Percentiles rank a stretch among this genome's conserved stretches.
These are phyloP conservation scores for Eupithecia abbreviata DNA, from an alignment of 2,888 invertebrate genomes.

Conservation along the genomic window DNA sequence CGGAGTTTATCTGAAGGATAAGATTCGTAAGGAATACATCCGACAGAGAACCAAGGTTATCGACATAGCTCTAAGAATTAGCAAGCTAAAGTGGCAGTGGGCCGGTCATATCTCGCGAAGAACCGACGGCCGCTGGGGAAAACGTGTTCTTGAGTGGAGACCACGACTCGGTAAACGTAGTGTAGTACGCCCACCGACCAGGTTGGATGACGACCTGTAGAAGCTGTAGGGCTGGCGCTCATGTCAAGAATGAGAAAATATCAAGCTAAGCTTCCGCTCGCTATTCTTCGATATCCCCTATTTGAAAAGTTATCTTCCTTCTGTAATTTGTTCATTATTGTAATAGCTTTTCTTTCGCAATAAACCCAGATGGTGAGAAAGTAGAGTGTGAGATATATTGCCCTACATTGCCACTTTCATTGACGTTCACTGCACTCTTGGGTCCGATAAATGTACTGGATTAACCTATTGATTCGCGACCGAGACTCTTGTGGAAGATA, in stretches of 20 bases:
- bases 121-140: too few species aligned
- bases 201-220: too few species aligned
- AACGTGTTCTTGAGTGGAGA: too few species aligned
- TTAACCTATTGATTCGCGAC: slow-evolving; percentile 50
- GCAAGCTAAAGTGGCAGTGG: too few species aligned
- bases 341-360: slow-evolving; percentile 11
- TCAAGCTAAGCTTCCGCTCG: not conserved
- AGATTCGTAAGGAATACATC: too few species aligned
- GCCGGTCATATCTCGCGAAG: too few species aligned
- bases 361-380: slow-evolving; percentile 24
- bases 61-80: too few species aligned
- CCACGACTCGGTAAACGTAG: too few species aligned
- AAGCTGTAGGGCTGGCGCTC: too few species aligned
- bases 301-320: not conserved
- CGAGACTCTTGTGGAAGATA: slow-evolving; percentile 29
- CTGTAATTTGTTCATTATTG: not conserved
- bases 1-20: too few species aligned
- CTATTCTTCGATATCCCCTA: not conserved
- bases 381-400: slow-evolving; percentile 37
- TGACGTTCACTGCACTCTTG: slow-evolving; percentile 50
- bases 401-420: slow-evolving; percentile 43
- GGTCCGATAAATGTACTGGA: slow-evolving; percentile 52
- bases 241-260: not conserved
- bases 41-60: too few species aligned
- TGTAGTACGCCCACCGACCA: too few species aligned